Conservation (phyloP, 2,113 vertebrate genomes). For the Corvus hawaiiensis region DNA sequence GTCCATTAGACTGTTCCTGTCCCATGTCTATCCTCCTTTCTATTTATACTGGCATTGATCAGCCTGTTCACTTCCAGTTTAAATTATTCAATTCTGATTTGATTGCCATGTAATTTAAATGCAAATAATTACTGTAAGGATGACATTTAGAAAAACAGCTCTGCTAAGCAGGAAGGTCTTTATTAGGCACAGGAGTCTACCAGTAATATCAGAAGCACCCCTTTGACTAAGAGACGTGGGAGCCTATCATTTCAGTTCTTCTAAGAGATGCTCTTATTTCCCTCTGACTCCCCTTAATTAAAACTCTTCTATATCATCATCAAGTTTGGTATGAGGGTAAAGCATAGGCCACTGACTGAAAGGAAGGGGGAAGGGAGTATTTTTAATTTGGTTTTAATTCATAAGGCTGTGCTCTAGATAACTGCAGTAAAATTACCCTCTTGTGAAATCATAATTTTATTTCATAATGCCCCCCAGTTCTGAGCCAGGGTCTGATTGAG, state of each 20-base stretch:
- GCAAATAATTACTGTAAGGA: constrained; percentile 83
- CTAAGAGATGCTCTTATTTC: neutral
- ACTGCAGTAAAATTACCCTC: neutral
- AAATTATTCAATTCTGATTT: constrained; percentile 82
- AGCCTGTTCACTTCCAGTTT: constrained; percentile 80
- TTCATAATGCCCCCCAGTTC: neutral
- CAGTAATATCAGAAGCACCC: constrained; percentile 43
- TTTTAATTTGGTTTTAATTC: neutral
- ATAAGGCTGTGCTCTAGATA: neutral
- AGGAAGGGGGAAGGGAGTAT: neutral
- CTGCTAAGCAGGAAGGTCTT: constrained; percentile 61
- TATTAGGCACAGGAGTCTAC: constrained; percentile 62
- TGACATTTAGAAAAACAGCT: constrained; percentile 72
- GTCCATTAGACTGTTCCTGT: constrained; percentile 23
- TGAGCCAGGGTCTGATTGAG: neutral
- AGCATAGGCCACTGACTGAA: neutral
- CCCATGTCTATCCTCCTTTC: constrained; percentile 59
- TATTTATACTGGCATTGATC: constrained; percentile 83
- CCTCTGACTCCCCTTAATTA: neutral
- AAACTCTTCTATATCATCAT: neutral
- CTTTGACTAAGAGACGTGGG: neutral
- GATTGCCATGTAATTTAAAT: constrained; percentile 83
- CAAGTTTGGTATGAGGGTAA: neutral
- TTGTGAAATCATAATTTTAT: neutral
- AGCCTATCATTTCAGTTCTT: constrained; percentile 1